Conservation (phyloP, 2,113 vertebrate genomes). For the Leiothrix lutea region DNA sequence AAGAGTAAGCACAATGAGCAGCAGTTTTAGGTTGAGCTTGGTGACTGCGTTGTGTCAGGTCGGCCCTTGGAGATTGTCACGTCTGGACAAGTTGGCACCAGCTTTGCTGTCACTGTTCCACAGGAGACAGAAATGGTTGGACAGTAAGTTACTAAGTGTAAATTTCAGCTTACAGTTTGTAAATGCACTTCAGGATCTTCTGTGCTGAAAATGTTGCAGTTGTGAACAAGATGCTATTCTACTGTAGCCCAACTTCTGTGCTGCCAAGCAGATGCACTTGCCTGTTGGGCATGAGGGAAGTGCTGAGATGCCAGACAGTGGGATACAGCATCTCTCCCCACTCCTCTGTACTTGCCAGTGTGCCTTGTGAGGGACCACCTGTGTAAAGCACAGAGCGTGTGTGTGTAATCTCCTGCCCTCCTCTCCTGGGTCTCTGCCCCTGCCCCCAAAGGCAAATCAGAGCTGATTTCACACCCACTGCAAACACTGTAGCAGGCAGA, state of each 20-base stretch:
- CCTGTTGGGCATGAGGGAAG: not conserved
- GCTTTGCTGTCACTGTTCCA: not conserved
- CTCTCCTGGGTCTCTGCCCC: not conserved
- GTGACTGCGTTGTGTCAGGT: not conserved
- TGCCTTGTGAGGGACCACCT: not conserved
- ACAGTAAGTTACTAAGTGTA: not conserved
- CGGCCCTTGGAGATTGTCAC: not conserved
- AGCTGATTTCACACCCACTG: not conserved
- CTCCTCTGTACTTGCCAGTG: not conserved
- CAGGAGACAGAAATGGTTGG: not conserved
- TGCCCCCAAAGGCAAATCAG: not conserved
- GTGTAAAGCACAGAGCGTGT: rapidly evolving
- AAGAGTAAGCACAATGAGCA: not conserved
- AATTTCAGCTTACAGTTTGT: not conserved
- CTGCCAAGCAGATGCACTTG: not conserved
- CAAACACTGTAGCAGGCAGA: rapidly evolving
- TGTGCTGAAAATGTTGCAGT: not conserved
- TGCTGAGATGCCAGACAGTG: not conserved
- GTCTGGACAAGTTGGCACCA: not conserved
- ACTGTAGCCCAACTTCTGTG: rapidly evolving
- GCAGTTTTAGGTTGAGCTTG: not conserved
- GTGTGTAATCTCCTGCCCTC: not conserved
- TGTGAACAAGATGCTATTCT: not conserved
- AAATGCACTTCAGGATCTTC: not conserved
- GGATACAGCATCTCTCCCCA: not conserved